Conservation (phyloP, 2,888 invertebrate genomes). For the Calephelis perditalis region DNA sequence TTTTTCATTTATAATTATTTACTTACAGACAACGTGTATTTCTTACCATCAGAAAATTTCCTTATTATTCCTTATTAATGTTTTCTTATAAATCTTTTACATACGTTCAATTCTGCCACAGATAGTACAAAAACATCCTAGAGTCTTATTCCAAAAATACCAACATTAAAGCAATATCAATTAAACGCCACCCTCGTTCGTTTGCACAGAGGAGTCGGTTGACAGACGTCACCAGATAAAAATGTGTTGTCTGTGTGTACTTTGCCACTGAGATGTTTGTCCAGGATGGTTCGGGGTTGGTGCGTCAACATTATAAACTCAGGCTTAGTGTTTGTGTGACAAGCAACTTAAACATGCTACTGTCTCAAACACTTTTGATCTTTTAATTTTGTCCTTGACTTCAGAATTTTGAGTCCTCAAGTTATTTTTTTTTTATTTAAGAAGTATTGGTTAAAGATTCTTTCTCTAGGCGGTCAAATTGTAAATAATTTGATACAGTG, state of each 20-base stretch:
- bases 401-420: not conserved
- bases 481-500: no score
- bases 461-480: no score
- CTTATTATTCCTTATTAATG: no score
- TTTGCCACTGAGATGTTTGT: slow-evolving; percentile 31
- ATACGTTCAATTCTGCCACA: not conserved
- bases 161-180: slow-evolving; percentile 56
- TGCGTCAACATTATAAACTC: slow-evolving; percentile 46
- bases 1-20: no score
- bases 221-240: slow-evolving; percentile 64
- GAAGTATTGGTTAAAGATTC: no score
- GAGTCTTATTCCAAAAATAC: slow-evolving; percentile 17
- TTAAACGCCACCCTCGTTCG: slow-evolving; percentile 63
- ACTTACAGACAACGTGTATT: no score
- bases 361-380: slow-evolving; percentile 19
- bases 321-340: slow-evolving; percentile 31
- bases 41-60: no score
- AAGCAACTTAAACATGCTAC: slow-evolving; percentile 34
- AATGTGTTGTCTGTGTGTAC: slow-evolving; percentile 59
- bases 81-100: no score
- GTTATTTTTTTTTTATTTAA: no score
- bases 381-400: slow-evolving; percentile 14
- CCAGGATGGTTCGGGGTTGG: slow-evolving; percentile 32
- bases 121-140: not conserved
- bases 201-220: slow-evolving; percentile 50